Conservation (phyloP, 35 echinoderm and acorn worm genomes). For the Apostichopus japonicus region DNA sequence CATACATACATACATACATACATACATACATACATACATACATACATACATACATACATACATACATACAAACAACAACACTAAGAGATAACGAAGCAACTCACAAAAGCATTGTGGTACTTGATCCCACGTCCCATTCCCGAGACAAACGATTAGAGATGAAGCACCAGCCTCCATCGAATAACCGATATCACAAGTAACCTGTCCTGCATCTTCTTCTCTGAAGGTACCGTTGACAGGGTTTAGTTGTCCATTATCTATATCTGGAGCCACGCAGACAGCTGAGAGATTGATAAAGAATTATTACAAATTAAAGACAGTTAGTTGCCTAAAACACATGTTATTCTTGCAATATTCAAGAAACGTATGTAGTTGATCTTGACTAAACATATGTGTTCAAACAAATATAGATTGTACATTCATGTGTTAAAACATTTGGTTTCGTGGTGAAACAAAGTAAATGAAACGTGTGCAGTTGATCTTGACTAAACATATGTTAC, state of each 20-base stretch:
- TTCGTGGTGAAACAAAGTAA: no score
- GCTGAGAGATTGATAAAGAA: not conserved
- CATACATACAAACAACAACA: not conserved
- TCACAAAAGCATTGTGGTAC: not conserved
- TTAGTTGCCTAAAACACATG: no score
- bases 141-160: not conserved
- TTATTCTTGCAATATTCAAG: no score
- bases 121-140: slow-evolving; percentile 11
- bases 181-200: slow-evolving; percentile 29
- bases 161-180: not conserved
- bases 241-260: not conserved
- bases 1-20: not conserved
- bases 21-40: not conserved
- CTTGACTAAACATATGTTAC: no score
- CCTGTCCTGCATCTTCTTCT: not conserved
- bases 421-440: no score
- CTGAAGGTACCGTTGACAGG: not conserved
- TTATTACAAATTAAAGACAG: no score
- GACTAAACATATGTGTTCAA: no score
- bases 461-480: no score
- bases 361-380: no score
- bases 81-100: not conserved
- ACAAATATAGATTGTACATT: no score
- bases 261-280: not conserved
- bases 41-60: not conserved